Evolutionary conservation across 1,140 invertebrate species (phyloP).

Genomic region (Doryteuthis pealeii): DNA sequence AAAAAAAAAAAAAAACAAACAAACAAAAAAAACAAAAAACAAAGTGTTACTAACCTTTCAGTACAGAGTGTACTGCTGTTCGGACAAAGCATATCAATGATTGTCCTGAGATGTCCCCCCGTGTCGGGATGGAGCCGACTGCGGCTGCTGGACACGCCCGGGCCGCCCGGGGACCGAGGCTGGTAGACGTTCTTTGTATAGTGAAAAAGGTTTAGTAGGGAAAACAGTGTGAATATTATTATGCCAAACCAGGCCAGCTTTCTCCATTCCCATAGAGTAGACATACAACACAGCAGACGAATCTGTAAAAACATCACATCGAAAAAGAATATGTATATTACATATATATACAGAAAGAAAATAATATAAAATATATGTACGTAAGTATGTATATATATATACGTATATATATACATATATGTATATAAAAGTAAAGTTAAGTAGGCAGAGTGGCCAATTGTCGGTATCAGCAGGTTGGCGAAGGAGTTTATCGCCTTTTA

Average conservation of each 20-base stretch:
- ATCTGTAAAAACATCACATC: not conserved
- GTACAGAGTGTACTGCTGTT: not conserved
- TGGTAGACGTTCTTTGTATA: constrained; percentile 8
- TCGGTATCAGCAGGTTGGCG: too few species aligned
- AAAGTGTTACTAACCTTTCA: not conserved
- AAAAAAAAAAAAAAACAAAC: too few species aligned
- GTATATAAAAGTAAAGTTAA: not conserved
- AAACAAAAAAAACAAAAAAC: too few species aligned
- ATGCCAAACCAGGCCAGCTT: constrained; percentile 8
- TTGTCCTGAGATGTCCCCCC: not conserved
- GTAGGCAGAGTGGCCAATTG: too few species aligned
- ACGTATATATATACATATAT: constrained; percentile 4
- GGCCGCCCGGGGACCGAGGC: not conserved
- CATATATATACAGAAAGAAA: not conserved
- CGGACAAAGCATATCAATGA: not conserved
- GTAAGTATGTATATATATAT: not conserved
- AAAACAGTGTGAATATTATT: not conserved
- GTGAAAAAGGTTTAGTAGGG: not conserved
- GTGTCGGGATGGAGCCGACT: too few species aligned
- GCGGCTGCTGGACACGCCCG: too few species aligned
- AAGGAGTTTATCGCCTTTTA: too few species aligned
- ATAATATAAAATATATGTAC: not conserved
- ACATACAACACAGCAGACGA: not conserved
- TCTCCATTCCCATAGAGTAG: constrained; percentile 7
- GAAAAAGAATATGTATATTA: not conserved